Evolutionary conservation across 2,113 vertebrate species (phyloP).

Genomic region (Istiophorus platypterus): DNA sequence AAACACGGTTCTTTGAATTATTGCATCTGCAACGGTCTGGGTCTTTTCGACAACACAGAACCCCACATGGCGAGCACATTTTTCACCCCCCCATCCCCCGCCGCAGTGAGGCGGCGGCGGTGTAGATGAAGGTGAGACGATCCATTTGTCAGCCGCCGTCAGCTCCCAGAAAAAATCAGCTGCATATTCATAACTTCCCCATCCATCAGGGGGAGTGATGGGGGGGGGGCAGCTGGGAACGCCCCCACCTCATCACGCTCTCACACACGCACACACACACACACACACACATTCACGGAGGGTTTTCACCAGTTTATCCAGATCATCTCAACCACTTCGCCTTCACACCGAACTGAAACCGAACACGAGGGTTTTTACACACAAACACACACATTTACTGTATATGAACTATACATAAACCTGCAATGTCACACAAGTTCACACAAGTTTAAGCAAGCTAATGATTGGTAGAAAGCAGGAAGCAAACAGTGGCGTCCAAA

Average conservation of each 20-base stretch:
- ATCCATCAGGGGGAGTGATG: constrained; percentile 51
- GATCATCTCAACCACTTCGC: too few species aligned
- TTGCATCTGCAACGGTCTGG: constrained; percentile 36
- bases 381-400: too few species aligned
- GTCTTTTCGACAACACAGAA: neutral
- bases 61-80: constrained; percentile 11
- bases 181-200: constrained; percentile 61
- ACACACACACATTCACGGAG: neutral
- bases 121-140: constrained; percentile 48
- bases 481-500: too few species aligned
- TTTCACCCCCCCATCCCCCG: neutral
- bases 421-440: too few species aligned
- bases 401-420: too few species aligned
- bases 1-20: neutral
- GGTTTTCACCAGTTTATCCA: too few species aligned
- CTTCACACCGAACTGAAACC: too few species aligned
- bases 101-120: neutral
- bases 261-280: constrained; percentile 9
- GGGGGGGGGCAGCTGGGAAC: constrained; percentile 20
- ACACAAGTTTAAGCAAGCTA: too few species aligned
- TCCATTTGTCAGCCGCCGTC: constrained; percentile 52
- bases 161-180: constrained; percentile 32
- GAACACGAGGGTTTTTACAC: too few species aligned
- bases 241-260: neutral
- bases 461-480: too few species aligned